Conservation (phyloP, 2,888 invertebrate species). For the Protonemura montana region DNA sequence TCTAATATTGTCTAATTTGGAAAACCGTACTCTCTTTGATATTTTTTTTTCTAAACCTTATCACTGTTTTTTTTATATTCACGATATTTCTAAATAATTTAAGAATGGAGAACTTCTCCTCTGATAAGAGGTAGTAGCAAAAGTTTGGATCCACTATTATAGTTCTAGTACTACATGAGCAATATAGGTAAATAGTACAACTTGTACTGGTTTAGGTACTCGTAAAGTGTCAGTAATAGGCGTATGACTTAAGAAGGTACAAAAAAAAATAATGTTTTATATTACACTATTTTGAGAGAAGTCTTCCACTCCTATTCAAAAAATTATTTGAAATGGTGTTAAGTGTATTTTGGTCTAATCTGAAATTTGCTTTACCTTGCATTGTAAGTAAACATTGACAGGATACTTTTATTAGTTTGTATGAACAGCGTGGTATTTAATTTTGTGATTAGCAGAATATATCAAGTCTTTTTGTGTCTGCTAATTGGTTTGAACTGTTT, state of each 20-base stretch:
- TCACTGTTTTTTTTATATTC: background rate
- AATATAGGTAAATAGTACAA: too few relatives aligned
- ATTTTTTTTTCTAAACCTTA: background rate
- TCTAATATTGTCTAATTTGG: slow-evolving; percentile 65
- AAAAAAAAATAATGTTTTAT: background rate
- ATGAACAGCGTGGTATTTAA: background rate
- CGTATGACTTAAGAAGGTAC: too few relatives aligned
- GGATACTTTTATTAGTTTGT: background rate
- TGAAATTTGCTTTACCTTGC: background rate
- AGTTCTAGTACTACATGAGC: too few relatives aligned
- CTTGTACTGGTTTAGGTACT: too few relatives aligned
- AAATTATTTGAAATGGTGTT: background rate
- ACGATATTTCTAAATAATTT: background rate
- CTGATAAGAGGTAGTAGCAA: background rate
- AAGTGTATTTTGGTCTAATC: background rate
- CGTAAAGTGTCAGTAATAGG: too few relatives aligned
- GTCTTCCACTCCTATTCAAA: slow-evolving; percentile 32
- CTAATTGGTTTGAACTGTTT: background rate
- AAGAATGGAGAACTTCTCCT: slow-evolving; percentile 23
- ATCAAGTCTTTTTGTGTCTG: background rate
- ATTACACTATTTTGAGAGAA: slow-evolving; percentile 1
- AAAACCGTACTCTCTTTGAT: slow-evolving; percentile 14
- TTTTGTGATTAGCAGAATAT: background rate
- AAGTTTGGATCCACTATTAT: too few relatives aligned
- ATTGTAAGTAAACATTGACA: background rate